Evolutionary conservation across 2,888 invertebrate genomes (phyloP), one percentile per base, ranked within the genome.

Genomic region (Caenorhabditis macrosperma): DNA sequence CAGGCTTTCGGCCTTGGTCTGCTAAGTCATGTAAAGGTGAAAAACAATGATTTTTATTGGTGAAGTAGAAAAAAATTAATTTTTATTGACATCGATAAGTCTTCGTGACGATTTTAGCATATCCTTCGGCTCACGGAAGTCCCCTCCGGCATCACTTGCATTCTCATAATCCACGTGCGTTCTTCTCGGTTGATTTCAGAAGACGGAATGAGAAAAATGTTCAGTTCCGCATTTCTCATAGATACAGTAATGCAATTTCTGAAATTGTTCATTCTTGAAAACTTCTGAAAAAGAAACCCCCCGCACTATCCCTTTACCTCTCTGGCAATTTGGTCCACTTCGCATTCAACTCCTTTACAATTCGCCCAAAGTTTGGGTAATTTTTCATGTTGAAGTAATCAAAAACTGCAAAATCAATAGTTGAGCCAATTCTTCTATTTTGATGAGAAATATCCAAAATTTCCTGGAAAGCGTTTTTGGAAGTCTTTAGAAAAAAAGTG

Each of bases 81-180:
- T n/a, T n/a, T n/a, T n/a, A n/a, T n/a, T n/a, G n/a, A n/a, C n/a
- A n/a, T n/a, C n/a, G n/a, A n/a, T n/a, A n/a, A n/a, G n/a, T n/a
- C n/a, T n/a, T n/a, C n/a, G n/a, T n/a, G n/a, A n/a, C n/a, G n/a
- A n/a, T n/a, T n/a, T n/a, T n/a, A n/a, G n/a, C n/a, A n/a, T n/a
- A n/a, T n/a, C n/a, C n/a, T n/a, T n/a, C n/a, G n/a, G n/a, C n/a
- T n/a, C n/a, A n/a, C n/a, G n/a, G n/a, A n/a, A n/a, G 44, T 44
- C 3, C 44, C 44, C 3, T 33, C 38, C 28, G 28, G 17, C 48
- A 48, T 68, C 24, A 68, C 57, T 22, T 17, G 35, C 57, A 68
- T 59, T 17, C 57, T 57, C 35, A 68, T 10, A 48, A 59, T 68
- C 67, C 67, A 68, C 26, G 46, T 35, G 7, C 12, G 1, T 24